Base-by-base conservation (phyloP, 2,797 vertebrate genomes). In the Vipera ursinii region DNA sequence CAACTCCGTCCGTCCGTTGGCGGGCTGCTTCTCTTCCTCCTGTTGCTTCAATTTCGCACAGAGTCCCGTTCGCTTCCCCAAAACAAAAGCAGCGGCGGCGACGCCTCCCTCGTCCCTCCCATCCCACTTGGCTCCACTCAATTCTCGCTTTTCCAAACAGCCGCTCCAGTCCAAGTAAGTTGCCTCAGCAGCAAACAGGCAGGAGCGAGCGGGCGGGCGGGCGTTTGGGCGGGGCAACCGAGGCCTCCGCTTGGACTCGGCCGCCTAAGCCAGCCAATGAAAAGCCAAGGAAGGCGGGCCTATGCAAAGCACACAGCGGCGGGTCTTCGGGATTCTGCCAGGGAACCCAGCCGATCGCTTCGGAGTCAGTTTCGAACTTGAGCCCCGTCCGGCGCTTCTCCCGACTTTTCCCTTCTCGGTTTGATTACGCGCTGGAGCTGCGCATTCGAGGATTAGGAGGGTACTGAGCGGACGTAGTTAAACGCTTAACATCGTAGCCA, bases 91-190 rank as follows among this genome's bases (percentile, higher is more conserved):
- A 56, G 63, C 51, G 20, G 51, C n/a, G 60, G 10, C 86, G 53
- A 13, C 24, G 82, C 78, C 10, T 88, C 69, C 44, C 63, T 22
- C 28, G 12, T 38, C 91, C 89, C 57, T 89, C 87, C 55, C 93
- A 90, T 91, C 92, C 90, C 92, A 56, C 95, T 53, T 20, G 51
- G 87, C 63, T 10, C 9, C 87, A 89, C 6, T 22, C 57, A 14
- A 0, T 12, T 22, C 93, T 92, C 94, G 96, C 96, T 92, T 94
- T 96, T 15, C 88, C 96, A 94, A 97, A 97, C 96, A 97, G 97
- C 96, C 97, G 94, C 95, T 93, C 95, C 93, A 94, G 1, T 95
- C 14, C 22, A 28, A 53, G 90, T 61, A 55, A 61, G 48, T 44
- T 13, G 32, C 38, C 88, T 92, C 24, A 86, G 57, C 96, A 38